Conservation (phyloP, 2,113 vertebrate species). For the Eupsittula cactorum region DNA sequence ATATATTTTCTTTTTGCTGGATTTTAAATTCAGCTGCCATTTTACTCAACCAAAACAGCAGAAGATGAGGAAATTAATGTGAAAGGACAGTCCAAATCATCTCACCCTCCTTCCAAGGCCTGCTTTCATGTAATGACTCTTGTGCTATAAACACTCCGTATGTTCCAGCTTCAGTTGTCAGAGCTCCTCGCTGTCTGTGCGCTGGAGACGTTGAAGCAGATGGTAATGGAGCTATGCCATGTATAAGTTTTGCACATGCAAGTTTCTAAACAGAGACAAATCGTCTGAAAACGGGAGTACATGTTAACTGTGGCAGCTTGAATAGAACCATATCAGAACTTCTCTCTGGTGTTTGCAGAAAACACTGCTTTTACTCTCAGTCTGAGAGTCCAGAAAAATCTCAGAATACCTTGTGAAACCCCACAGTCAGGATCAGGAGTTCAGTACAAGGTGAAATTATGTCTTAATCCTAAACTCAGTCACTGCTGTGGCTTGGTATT, state of each 20-base stretch:
- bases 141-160: accelerated
- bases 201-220: not conserved
- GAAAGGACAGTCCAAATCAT: not conserved
- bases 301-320: not conserved
- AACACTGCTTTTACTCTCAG: not conserved
- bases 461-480: not conserved
- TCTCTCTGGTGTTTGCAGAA: not conserved
- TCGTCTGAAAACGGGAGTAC: accelerated
- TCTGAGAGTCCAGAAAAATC: accelerated
- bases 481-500: not conserved
- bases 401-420: not conserved
- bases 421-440: not conserved
- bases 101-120: not conserved
- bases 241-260: not conserved
- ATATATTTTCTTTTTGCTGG: not conserved
- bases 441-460: not conserved
- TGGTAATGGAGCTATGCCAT: constrained; percentile 36
- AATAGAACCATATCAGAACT: not conserved
- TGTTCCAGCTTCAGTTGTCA: not conserved
- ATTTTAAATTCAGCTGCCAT: not conserved
- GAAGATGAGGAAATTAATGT: not conserved
- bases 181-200: not conserved
- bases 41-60: not conserved
- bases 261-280: not conserved
- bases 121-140: not conserved